Percentiles rank a stretch among this genome's conserved stretches.
Evolutionary conservation across 2,888 invertebrate species (phyloP).

Genomic region (Drosophila subsilvestris): DNA sequence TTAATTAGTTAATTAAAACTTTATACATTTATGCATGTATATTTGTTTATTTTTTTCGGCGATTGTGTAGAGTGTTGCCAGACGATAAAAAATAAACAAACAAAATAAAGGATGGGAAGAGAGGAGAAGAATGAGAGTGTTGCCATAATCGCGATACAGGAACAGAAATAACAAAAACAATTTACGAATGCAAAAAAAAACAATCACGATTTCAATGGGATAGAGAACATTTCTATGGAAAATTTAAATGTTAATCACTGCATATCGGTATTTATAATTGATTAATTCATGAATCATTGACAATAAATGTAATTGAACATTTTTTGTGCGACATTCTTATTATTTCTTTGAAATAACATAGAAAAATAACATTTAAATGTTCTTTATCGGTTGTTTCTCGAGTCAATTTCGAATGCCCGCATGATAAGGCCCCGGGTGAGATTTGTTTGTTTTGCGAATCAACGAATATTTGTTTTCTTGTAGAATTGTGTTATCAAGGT

Average conservation of each 20-base stretch:
- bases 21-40: conserved; percentile 4
- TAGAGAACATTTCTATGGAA: neutral
- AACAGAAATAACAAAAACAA: neutral
- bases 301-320: neutral
- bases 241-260: neutral
- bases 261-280: neutral
- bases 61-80: conserved; percentile 14
- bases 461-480: conserved; percentile 21
- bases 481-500: conserved; percentile 64
- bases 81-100: neutral
- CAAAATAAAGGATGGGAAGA: neutral
- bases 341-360: neutral
- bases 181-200: neutral
- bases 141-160: neutral
- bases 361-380: neutral
- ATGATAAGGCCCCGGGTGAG: neutral
- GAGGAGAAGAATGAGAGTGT: neutral
- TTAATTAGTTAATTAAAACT: conserved; percentile 40
- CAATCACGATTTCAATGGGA: neutral
- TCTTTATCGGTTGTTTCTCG: neutral
- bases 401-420: conserved; percentile 6
- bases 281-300: neutral
- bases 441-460: neutral
- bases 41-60: conserved; percentile 8
- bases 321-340: neutral